Base-by-base conservation (phyloP, 2,797 vertebrate genomes). In the Falco peregrinus region DNA sequence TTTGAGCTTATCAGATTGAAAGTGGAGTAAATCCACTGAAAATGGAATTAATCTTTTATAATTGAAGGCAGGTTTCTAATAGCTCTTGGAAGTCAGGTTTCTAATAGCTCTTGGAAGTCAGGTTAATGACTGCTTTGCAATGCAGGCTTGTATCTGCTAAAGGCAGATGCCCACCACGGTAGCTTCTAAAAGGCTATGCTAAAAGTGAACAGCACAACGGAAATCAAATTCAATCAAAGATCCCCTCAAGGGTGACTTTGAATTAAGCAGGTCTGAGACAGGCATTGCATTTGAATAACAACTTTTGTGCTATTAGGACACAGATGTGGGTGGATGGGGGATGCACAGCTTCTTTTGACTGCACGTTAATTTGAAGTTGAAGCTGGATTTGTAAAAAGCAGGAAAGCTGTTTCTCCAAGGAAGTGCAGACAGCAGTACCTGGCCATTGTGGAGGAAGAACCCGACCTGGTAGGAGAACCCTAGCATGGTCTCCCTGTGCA, bases 401-500 rank as follows among this genome's bases (percentile, higher is more conserved):
- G 51, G 22, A 81, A 53, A 29, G 4, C 5, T 26, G 2, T 8
- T 89, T 54, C 31, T 82, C 26, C 45, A 26, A 67, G 37, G 61
- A 87, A 60, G 19, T 9, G 16, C 10, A 35, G 85, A 51, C 16
- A 25, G 14, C 17, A 96, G 12, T 96, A 99, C 99, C 98, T 99
- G 98, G 61, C 92, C 96, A 2, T 98, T 86, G 48, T 96, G 98
- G 25, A 98, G 95, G 84, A 98, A 98, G 97, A 99, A 98, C 41
- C 98, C 97, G 7, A 99, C 93, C 92, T 98, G 98, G 95, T 98
- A 99, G 88, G 98, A 98, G 87, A 98, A 98, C 1, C 99, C 99
- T 4, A 99, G 97, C 99, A 99, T 98, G 24, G 99, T 99, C 70
- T 98, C 97, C 69, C 98, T 98, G 97, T 99, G 99, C 94, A 99